Evolutionary conservation across 2,113 vertebrate species (phyloP), one percentile per base, ranked within the genome.

Genomic region (Nipponia nippon): DNA sequence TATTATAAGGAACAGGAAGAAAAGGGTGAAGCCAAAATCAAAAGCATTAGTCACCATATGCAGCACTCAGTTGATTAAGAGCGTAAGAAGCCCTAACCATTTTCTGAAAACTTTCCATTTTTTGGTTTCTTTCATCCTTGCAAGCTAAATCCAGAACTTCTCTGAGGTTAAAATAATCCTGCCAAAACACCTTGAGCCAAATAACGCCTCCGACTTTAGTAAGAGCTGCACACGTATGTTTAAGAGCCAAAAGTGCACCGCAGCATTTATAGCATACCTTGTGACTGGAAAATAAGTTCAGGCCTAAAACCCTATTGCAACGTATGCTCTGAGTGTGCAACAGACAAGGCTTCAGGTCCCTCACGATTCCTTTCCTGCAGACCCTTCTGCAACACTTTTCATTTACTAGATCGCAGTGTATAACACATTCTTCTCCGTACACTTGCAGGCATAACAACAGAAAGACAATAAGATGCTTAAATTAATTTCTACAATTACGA

Each of bases 251-350:
- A 61, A 46, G 27, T 1, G 5, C 2, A 3, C 23, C 38, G 23
- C 27, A 32, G 77, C 53, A 8, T 47, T 50, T 47, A 55, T 3
- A 67, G 36, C 6, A 10, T 13, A 29, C 27, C 0, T 3, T 21
- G 16, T 1, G 34, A 20, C 63, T 47, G 25, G 10, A 40, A 58
- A 27, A 10, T 0, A 4, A 36, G 16, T 15, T 38, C 49, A 44
- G 32, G n/a, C 20, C 66, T 63, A 22, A 72, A 61, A 38, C 6
- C 8, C 30, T 23, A 29, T 2, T 26, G 20, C 63, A 40, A 1
- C 0, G 11, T 3, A 19, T 12, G 32, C 16, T 49, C 34, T 0
- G 3, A 61, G 8, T 1, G 7, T 29, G 46, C 34, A 50, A 67
- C 36, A 42, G 38, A n/a, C 16, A 47, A 77, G 30, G 21, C 69